Evolutionary conservation across 2,113 vertebrate species (phyloP), one percentile per base, ranked within the genome.

Genomic region (Ivindomyrus marchei): DNA sequence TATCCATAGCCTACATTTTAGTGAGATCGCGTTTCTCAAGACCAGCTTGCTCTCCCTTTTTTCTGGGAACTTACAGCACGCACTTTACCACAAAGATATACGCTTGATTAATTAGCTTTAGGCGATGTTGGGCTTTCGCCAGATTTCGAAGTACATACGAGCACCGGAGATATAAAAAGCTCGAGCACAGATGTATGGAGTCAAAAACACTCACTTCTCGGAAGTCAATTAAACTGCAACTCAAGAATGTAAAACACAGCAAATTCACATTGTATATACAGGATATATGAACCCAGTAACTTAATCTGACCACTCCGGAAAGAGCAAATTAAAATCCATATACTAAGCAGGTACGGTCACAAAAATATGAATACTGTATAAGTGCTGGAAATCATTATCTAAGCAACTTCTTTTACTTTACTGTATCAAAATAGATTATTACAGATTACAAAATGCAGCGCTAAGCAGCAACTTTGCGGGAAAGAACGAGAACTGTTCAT

Each of bases 31-130:
- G n/a, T 70, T 70, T 70, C 62, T 4, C 5, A 87, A 19, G 86
- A 86, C 24, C 45, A 47, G 21, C 45, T 10, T 17, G 84, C 1
- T 24, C 84, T 5, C 10, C 31, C 36, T 19, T 87, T 13, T 21
- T 87, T 31, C 49, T 27, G 15, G 11, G 85, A 53, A 56, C 8
- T 21, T 58, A 45, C 52, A 88, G 36, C 31, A 42, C 52, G 56
- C 27, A 17, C 39, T 7, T 46, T 62, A 39, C 87, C 9, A 17
- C 19, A n/a, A 88, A 66, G 49, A 66, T 45, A 39, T 5, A 45
- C 87, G 52, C 53, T 58, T 66, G 86, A 88, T 36, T 66, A 88
- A 66, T 66, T 42, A 88, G 87, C 53, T 86, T 52, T 86, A 36
- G 85, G 85, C 49, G 6, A 45, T 50, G 85, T 21, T 53, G 87